A percentile compares a stretch with the other conserved stretches of the same genome.
These are phyloP conservation scores for Cossypha polioptera DNA, from an alignment of 2,797 vertebrate species.

Conservation along the genomic window DNA sequence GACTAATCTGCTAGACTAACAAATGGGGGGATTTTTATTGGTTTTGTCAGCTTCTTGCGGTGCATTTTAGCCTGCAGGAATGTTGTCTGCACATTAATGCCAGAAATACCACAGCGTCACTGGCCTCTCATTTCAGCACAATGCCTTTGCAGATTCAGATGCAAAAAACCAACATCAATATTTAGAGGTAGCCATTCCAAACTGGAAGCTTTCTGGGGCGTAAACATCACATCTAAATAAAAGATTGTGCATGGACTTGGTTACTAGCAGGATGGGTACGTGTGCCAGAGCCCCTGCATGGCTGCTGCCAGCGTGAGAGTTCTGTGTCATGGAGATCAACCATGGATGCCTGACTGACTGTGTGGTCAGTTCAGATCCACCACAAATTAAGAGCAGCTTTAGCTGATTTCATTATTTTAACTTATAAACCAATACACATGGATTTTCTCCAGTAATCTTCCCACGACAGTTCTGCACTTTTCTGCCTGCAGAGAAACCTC, in stretches of 20 bases:
- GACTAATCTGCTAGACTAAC: constrained; percentile 14
- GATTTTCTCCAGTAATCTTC: neutral
- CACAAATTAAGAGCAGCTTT: neutral
- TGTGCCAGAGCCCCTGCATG: neutral
- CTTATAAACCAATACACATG: neutral
- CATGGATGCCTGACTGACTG: neutral
- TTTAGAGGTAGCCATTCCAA: constrained; percentile 37
- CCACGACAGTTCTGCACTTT: rapidly evolving
- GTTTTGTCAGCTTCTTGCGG: constrained; percentile 49
- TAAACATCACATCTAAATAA: constrained; percentile 47
- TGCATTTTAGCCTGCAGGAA: constrained; percentile 33
- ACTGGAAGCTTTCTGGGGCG: neutral
- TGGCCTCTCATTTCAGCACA: neutral
- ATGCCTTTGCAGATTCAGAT: neutral
- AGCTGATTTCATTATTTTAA: neutral
- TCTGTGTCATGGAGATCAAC: neutral
- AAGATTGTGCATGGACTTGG: neutral
- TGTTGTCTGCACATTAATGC: constrained; percentile 21
- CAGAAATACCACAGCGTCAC: neutral
- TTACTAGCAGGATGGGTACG: neutral
- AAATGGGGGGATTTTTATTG: constrained; percentile 3
- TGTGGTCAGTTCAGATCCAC: neutral
- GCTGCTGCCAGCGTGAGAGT: neutral
- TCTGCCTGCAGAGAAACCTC: neutral
- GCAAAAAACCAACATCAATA: constrained; percentile 37